These are phyloP conservation scores for Leptinotarsa peninsularis DNA, from an alignment of 2,888 invertebrate species.

Conservation along the genomic window DNA sequence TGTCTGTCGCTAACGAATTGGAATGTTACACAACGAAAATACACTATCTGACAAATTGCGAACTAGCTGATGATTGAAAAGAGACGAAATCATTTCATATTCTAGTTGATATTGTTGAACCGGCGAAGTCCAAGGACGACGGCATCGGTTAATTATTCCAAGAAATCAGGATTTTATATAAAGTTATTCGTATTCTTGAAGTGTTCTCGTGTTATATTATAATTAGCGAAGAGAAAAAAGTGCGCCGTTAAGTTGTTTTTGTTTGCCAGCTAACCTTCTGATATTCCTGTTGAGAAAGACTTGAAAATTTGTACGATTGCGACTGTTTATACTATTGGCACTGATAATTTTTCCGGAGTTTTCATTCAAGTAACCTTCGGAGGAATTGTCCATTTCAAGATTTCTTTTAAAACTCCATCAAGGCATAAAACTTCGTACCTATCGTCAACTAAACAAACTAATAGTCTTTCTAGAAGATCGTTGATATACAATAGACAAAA, in stretches of 20 bases:
- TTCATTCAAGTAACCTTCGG: no score
- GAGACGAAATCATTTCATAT: conserved; percentile 7
- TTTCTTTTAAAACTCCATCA: no score
- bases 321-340: no score
- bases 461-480: no score
- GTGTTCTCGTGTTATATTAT: conserved; percentile 15
- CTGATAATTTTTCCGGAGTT: no score
- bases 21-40: neutral
- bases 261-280: no score
- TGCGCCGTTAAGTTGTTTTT: neutral
- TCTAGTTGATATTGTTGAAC: conserved; percentile 13
- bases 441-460: no score
- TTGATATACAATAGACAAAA: no score
- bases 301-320: no score
- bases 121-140: conserved; percentile 26
- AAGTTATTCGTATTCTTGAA: conserved; percentile 8
- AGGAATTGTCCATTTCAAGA: no score
- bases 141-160: conserved; percentile 20
- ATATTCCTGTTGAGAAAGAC: no score
- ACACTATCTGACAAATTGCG: conserved; percentile 1
- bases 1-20: neutral
- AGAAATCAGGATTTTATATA: conserved; percentile 14
- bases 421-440: no score
- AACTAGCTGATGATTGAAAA: neutral
- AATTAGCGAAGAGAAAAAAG: conserved; percentile 1